These are phyloP conservation scores for Sitta europaea DNA, from an alignment of 2,113 vertebrate genomes.

Conservation along the genomic window DNA sequence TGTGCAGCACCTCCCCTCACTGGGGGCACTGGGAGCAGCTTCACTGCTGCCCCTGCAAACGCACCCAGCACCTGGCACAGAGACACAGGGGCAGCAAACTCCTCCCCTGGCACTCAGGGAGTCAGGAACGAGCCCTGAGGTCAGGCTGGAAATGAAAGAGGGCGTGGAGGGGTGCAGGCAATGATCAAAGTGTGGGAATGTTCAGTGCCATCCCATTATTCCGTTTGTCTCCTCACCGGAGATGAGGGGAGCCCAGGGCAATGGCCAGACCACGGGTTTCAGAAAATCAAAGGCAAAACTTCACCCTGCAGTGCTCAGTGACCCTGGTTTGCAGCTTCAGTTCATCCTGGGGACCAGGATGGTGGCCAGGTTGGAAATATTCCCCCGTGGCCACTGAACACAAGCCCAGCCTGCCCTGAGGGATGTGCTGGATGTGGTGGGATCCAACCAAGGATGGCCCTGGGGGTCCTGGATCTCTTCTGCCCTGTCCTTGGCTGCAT, in stretches of 20 bases:
- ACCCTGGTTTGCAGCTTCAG: neutral
- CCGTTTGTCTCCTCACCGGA: accelerated
- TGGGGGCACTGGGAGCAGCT: too few species aligned
- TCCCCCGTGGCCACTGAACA: neutral
- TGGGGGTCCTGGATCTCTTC: neutral
- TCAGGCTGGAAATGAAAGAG: neutral
- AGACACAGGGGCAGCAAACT: neutral
- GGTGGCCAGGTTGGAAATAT: too few species aligned
- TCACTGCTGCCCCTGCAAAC: neutral
- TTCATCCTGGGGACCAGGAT: accelerated
- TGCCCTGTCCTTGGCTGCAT: neutral
- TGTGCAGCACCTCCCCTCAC: neutral
- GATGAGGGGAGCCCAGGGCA: neutral
- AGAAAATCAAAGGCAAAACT: neutral
- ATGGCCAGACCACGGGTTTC: neutral
- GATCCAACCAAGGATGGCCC: neutral
- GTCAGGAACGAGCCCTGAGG: neutral
- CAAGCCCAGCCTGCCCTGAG: neutral
- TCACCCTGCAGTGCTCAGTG: neutral
- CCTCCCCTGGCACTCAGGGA: neutral
- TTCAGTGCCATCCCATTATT: neutral
- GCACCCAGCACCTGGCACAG: neutral
- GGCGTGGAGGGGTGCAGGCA: neutral
- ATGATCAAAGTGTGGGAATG: neutral
- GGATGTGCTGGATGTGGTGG: neutral